These are phyloP conservation scores for Passer montanus DNA, from an alignment of 2,113 vertebrate species.

Conservation along the genomic window DNA sequence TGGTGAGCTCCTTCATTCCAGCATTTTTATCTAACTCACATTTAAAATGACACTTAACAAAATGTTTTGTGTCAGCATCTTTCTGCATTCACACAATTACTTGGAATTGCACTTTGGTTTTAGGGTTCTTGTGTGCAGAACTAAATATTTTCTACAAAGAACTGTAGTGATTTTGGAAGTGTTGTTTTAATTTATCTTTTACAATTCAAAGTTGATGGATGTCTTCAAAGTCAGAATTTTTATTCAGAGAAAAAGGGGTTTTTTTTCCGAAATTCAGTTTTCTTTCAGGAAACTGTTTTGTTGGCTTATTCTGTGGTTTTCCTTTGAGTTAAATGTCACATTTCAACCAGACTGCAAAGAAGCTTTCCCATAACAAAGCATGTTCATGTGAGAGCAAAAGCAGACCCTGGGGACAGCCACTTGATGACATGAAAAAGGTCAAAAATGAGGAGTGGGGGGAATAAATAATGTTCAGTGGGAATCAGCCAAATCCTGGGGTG, in stretches of 20 bases:
- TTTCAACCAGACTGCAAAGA: background rate
- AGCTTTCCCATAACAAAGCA: background rate
- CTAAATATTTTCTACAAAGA: background rate
- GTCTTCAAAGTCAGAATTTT: background rate
- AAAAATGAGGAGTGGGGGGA: background rate
- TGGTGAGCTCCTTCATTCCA: background rate
- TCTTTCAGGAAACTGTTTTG: background rate
- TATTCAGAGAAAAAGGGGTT: background rate
- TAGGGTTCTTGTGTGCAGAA: background rate
- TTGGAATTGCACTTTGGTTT: background rate
- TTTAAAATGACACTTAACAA: background rate
- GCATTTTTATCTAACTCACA: background rate
- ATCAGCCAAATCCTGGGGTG: background rate
- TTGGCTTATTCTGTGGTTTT: background rate
- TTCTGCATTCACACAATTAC: background rate
- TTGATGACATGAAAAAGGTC: constrained; percentile 33
- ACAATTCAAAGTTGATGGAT: background rate
- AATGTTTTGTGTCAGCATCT: background rate
- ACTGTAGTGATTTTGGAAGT: background rate
- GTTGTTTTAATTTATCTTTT: background rate
- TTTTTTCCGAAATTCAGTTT: background rate
- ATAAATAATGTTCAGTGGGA: background rate
- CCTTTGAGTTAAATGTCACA: constrained; percentile 3
- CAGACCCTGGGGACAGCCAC: background rate
- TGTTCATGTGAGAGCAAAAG: background rate